Evolutionary conservation across 2,888 invertebrate species (phyloP).

Genomic region (Drosophila pseudotalamancana): DNA sequence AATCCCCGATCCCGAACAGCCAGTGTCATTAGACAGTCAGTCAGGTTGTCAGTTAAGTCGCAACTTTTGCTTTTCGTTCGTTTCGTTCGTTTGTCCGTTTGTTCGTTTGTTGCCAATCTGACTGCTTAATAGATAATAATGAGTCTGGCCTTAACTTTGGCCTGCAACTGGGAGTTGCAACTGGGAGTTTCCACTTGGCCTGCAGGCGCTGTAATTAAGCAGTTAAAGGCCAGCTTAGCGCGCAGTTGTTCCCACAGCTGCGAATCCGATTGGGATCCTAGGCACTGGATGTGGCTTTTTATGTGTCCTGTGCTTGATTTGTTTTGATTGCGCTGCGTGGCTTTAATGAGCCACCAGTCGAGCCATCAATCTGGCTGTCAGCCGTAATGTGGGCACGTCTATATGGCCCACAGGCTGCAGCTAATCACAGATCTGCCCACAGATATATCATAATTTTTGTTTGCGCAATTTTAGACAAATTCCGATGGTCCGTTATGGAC

Average conservation of each 20-base stretch:
- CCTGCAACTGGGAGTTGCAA: slow-evolving; percentile 17
- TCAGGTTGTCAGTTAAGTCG: slow-evolving; percentile 32
- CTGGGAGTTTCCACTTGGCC: slow-evolving; percentile 45
- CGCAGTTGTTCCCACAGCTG: slow-evolving; percentile 66
- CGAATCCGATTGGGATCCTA: slow-evolving; percentile 45
- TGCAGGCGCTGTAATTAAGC: slow-evolving; percentile 78
- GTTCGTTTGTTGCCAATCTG: slow-evolving; percentile 42
- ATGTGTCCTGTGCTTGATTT: slow-evolving; percentile 75
- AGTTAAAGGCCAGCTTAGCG: slow-evolving; percentile 66
- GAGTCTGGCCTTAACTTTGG: slow-evolving; percentile 44
- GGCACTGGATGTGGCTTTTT: slow-evolving; percentile 29
- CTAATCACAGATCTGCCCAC: slow-evolving; percentile 57
- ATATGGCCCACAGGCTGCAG: slow-evolving; percentile 26
- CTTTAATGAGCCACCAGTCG: slow-evolving; percentile 70
- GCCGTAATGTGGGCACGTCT: slow-evolving; percentile 14
- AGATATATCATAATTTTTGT: slow-evolving; percentile 72
- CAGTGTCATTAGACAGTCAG: slow-evolving; percentile 77
- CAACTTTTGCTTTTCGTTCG: slow-evolving; percentile 49
- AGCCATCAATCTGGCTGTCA: slow-evolving; percentile 64
- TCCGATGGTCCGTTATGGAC: slow-evolving; percentile 47
- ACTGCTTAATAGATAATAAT: slow-evolving; percentile 79
- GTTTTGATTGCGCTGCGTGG: slow-evolving; percentile 77
- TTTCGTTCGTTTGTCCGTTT: slow-evolving; percentile 2
- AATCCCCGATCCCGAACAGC: slow-evolving; percentile 12
- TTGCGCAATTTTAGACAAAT: slow-evolving; percentile 72